These are phyloP conservation scores for Diorhabda elongata DNA, from an alignment of 1,140 invertebrate genomes.

Conservation along the genomic window DNA sequence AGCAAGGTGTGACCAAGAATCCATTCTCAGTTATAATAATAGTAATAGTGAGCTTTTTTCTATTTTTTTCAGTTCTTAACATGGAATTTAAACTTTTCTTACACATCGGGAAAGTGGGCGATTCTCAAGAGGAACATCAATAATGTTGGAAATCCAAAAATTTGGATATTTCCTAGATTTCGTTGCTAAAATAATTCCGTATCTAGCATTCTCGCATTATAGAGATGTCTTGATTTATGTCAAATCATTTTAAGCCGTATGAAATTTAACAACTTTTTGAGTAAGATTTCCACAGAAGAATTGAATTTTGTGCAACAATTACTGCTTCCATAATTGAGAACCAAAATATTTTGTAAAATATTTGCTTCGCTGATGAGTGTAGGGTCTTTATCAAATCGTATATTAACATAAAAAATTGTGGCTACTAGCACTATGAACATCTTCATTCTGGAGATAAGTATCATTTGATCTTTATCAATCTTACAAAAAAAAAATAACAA, in stretches of 20 bases:
- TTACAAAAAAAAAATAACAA: too few species aligned
- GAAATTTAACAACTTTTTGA: neutral
- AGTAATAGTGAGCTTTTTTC: too few species aligned
- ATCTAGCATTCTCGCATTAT: neutral
- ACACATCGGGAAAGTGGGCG: too few species aligned
- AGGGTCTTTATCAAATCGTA: neutral
- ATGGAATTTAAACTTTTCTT: too few species aligned
- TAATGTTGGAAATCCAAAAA: neutral
- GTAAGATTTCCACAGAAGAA: too few species aligned
- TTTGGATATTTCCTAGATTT: neutral
- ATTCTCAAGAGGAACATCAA: neutral
- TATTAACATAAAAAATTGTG: neutral
- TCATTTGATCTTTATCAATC: neutral
- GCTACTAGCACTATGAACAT: neutral
- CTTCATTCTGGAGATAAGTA: neutral
- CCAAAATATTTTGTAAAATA: constrained; percentile 2
- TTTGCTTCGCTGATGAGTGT: neutral
- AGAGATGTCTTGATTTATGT: neutral
- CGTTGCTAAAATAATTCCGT: neutral
- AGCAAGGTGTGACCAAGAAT: too few species aligned
- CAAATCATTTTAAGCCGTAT: neutral
- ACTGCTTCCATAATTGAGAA: neutral
- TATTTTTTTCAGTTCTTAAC: too few species aligned
- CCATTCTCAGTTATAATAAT: too few species aligned
- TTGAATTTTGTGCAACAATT: neutral